Conservation (phyloP, 2,888 invertebrate genomes). For the Aphrophora alni region DNA sequence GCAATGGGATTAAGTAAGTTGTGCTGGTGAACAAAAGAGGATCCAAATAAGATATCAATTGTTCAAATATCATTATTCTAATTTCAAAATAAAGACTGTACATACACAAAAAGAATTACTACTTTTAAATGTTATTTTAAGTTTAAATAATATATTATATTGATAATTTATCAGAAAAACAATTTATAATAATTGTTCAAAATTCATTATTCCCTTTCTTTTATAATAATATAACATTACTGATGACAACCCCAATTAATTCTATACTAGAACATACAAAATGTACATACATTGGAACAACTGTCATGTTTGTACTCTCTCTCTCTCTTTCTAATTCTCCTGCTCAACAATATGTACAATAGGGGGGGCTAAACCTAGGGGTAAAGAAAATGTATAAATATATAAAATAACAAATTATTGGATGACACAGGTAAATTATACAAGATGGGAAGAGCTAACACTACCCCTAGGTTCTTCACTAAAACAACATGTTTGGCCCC, state of each 20-base stretch:
- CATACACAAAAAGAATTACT: slow-evolving; percentile 34
- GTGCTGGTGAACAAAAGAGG: too few relatives aligned
- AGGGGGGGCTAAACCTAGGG: not conserved
- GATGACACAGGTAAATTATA: not conserved
- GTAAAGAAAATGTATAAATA: slow-evolving; percentile 9
- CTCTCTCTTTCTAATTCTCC: slow-evolving; percentile 21
- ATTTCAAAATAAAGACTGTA: slow-evolving; percentile 39
- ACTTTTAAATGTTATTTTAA: slow-evolving; percentile 33
- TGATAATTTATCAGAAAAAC: slow-evolving; percentile 31
- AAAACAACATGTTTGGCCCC: not conserved
- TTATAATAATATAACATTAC: slow-evolving; percentile 27
- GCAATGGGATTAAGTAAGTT: too few relatives aligned
- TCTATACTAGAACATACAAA: slow-evolving; percentile 37
- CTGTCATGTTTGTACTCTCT: slow-evolving; percentile 47
- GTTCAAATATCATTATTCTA: slow-evolving; percentile 39
- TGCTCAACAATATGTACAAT: slow-evolving; percentile 28
- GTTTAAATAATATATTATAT: slow-evolving; percentile 36
- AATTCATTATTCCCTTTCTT: slow-evolving; percentile 26
- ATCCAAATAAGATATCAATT: slow-evolving; percentile 9
- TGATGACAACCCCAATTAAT: slow-evolving; percentile 31
- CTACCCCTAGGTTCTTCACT: not conserved
- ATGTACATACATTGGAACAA: slow-evolving; percentile 37
- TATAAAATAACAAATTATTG: not conserved
- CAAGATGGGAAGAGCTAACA: not conserved
- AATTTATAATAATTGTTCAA: slow-evolving; percentile 33